Percentiles rank a stretch among this genome's conserved stretches.
Conservation (phyloP, 2,888 invertebrate genomes). For the Sycophila texana region DNA sequence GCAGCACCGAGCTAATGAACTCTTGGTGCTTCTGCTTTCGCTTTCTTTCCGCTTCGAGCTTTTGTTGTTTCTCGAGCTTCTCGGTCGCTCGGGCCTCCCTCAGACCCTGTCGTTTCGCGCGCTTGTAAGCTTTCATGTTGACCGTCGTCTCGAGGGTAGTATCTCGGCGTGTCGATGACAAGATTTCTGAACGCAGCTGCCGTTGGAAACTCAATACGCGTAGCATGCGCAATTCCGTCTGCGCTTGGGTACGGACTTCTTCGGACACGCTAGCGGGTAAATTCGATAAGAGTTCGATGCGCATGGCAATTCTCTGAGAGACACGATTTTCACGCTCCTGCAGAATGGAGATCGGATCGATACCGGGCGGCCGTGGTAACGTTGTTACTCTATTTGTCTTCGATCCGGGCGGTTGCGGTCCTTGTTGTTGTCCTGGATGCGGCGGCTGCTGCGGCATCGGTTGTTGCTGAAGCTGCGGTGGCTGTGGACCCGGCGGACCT, state of each 20-base stretch:
- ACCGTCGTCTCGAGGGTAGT: conserved; percentile 98
- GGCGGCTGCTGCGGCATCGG: conserved; percentile 60
- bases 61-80: conserved; percentile 98
- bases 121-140: conserved; percentile 97
- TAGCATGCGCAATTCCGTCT: conserved; percentile 95
- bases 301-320: conserved; percentile 90
- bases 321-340: conserved; percentile 97
- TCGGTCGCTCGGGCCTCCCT: conserved; percentile 98
- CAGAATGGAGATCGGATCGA: conserved; percentile 94
- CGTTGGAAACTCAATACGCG: conserved; percentile 97
- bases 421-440: conserved; percentile 70
- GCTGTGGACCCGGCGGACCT: conserved; percentile 59
- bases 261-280: conserved; percentile 94
- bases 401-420: conserved; percentile 76
- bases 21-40: conserved; percentile 99
- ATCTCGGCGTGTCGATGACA: conserved; percentile 92
- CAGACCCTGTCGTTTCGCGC: conserved; percentile 96
- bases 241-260: conserved; percentile 92
- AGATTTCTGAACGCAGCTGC: conserved; percentile 89
- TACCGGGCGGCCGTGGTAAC: conserved; percentile 92
- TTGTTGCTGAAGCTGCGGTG: conserved; percentile 58
- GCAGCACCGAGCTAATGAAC: conserved; percentile 95
- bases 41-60: conserved; percentile 97
- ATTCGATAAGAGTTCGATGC: conserved; percentile 91
- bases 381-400: conserved; percentile 92